Base-by-base conservation (phyloP, 2,797 vertebrate species). In the Psittacula derbiana region DNA sequence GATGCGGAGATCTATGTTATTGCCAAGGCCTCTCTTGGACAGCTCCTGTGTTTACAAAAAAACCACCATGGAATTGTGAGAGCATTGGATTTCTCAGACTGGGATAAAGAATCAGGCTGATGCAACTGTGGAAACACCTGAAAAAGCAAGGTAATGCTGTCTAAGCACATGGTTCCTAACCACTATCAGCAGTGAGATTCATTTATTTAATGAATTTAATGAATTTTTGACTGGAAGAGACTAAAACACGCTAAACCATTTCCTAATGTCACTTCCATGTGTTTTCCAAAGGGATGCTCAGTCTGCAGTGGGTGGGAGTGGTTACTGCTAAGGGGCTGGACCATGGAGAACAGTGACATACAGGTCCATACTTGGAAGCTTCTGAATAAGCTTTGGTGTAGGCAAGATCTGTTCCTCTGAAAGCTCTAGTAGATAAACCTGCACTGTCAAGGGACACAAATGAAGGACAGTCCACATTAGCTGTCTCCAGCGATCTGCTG, bases 1-100 rank as follows among this genome's bases (percentile, higher is more conserved):
- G 38, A 97, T 97, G n/a, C 3, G 73, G 60, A 99, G 95, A 46
- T 97, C 36, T 12, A 93, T 73, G 50, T 81, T 90, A 13, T 94
- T 61, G 75, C 98, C 98, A 60, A 99, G 96, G 33, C 98, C 98
- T 80, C 97, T 91, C 85, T 92, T 92, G 92, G 98, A 97, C 90
- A 99, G 94, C 27, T 97, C 98, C 98, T 99, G 66, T 24, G 31
- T 70, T 69, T 66, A 41, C 36, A 66, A 78, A 92, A 71, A 89
- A 61, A 1, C 6, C 62, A 81, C 31, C 1, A 0, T 3, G 25
- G 11, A n/a, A 36, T 36, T 62, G 53, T 65, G 65, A 80, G 52
- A 76, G 25, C 40, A 23, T 6, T 64, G 64, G 18, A 38, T 57
- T 78, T 27, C 57, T 82, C 30, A 17, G 43, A 40, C 18, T 16